Conservation (phyloP, 2,888 invertebrate species). For the Phoenoteleia sp. region DNA sequence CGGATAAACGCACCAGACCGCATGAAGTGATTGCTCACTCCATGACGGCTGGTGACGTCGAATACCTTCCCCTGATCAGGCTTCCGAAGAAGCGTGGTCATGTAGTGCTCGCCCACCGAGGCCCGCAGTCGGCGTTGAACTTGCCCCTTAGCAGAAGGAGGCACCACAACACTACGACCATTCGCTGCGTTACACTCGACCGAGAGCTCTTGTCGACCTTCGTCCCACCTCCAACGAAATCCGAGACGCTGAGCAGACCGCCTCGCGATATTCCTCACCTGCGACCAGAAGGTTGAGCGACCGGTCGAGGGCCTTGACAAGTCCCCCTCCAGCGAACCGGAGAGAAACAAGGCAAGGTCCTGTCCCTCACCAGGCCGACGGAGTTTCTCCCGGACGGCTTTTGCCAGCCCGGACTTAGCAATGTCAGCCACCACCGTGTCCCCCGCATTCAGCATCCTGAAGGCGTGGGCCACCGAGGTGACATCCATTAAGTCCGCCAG, state of each 20-base stretch:
- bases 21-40: constrained; percentile 80
- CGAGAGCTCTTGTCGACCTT: constrained; percentile 35
- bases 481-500: constrained; percentile 78
- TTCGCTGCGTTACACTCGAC: constrained; percentile 8
- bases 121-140: constrained; percentile 15
- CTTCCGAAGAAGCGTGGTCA: constrained; percentile 54
- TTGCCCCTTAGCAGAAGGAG: constrained; percentile 47
- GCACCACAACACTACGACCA: constrained; percentile 58
- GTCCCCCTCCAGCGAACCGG: no score
- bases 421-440: constrained; percentile 71
- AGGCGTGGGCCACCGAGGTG: constrained; percentile 78
- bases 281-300: constrained; percentile 69
- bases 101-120: constrained; percentile 17
- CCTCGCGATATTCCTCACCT: constrained; percentile 71
- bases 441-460: constrained; percentile 76
- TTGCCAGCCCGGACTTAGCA: constrained; percentile 72
- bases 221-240: constrained; percentile 73
- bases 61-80: constrained; percentile 79
- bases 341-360: no score
- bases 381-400: constrained; percentile 64
- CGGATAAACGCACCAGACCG: no score
- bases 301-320: no score
- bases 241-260: constrained; percentile 52
- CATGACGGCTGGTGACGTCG: constrained; percentile 52
- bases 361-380: constrained; percentile 10